Conservation (phyloP, 2,113 vertebrate species). For the Trinectes maculatus region DNA sequence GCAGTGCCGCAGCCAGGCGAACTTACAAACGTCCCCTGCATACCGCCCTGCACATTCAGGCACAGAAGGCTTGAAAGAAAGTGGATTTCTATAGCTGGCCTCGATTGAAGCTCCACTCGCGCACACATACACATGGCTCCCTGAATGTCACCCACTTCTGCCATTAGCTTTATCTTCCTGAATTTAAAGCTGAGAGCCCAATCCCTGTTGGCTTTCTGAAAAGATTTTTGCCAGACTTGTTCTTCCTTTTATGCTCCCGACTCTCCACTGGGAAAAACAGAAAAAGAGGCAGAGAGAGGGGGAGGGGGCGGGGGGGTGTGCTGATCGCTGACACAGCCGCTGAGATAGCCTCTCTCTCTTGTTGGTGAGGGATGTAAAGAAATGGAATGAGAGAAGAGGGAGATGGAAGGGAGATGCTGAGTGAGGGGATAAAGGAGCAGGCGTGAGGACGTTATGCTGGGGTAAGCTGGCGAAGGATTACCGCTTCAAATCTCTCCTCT, state of each 20-base stretch:
- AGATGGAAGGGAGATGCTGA: conserved; percentile 56
- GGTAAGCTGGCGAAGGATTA: conserved; percentile 66
- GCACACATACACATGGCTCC: conserved; percentile 35
- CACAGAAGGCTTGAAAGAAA: conserved; percentile 57
- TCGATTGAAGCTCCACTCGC: conserved; percentile 42
- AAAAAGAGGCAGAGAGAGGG: not conserved
- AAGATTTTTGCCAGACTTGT: conserved; percentile 64
- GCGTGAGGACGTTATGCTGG: conserved; percentile 48
- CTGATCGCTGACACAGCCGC: conserved; percentile 71
- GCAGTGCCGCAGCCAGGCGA: conserved; percentile 50
- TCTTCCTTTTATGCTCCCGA: conserved; percentile 60
- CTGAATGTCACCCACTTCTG: conserved; percentile 58
- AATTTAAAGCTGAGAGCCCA: conserved; percentile 65
- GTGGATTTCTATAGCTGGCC: conserved; percentile 63
- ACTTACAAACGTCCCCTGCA: conserved; percentile 56
- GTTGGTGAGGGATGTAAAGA: conserved; percentile 60
- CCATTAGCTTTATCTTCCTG: conserved; percentile 66
- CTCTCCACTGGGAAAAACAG: conserved; percentile 54
- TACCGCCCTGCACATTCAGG: conserved; percentile 58
- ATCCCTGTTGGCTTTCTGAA: conserved; percentile 55
- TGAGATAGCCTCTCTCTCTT: conserved; percentile 60
- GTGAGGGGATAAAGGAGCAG: conserved; percentile 54
- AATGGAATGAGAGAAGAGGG: conserved; percentile 47
- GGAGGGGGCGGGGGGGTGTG: not conserved
- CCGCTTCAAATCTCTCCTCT: conserved; percentile 44